A percentile compares a stretch with the other conserved stretches of the same genome.
Conservation (phyloP, 1,140 invertebrate species). For the Pogonomyrmex californicus region DNA sequence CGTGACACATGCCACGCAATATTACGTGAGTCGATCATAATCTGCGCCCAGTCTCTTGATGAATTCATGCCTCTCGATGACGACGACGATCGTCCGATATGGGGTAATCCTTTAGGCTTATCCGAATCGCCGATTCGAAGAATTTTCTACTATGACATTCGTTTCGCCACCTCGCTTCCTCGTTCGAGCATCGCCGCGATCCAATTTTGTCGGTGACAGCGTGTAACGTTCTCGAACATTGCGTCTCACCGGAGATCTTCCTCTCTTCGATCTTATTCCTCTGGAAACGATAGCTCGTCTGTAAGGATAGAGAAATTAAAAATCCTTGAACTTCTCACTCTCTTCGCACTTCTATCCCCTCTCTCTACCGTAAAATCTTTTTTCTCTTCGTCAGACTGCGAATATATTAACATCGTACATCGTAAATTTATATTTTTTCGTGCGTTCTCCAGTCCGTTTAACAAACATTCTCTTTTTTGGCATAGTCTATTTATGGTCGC, state of each 20-base stretch:
- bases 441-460: neutral
- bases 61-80: conserved; percentile 34
- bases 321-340: conserved; percentile 9
- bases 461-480: neutral
- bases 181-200: conserved; percentile 42
- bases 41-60: conserved; percentile 18
- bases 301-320: conserved; percentile 70
- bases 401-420: neutral
- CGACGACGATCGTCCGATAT: conserved; percentile 25
- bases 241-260: conserved; percentile 30
- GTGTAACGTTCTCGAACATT: conserved; percentile 52
- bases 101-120: conserved; percentile 10
- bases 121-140: conserved; percentile 46
- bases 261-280: conserved; percentile 20
- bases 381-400: neutral
- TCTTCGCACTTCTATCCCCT: neutral
- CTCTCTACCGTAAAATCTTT: neutral
- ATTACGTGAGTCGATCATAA: conserved; percentile 70
- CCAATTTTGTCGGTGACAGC: conserved; percentile 59
- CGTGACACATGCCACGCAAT: conserved; percentile 47
- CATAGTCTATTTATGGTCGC: neutral
- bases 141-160: conserved; percentile 48
- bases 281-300: conserved; percentile 36
- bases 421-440: neutral
- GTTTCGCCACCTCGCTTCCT: conserved; percentile 36